These are phyloP conservation scores for Phortica variegata DNA, from an alignment of 1,140 invertebrate species.

Conservation along the genomic window DNA sequence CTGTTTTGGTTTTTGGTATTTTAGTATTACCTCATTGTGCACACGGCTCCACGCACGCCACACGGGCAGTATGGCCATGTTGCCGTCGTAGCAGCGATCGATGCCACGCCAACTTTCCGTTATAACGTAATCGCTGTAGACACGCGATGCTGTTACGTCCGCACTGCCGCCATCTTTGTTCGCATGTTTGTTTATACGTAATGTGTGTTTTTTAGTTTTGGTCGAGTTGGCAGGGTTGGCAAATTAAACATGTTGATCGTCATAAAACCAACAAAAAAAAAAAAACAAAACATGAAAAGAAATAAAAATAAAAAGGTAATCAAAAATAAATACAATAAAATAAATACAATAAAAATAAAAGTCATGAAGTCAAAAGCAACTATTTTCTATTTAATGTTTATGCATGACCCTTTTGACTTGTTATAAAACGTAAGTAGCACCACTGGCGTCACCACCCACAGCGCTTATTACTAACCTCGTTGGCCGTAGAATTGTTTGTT, in stretches of 20 bases:
- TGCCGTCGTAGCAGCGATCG: slow-evolving; percentile 53
- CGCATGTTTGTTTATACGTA: slow-evolving; percentile 1
- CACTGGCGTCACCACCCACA: neutral
- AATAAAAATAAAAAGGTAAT: slow-evolving; percentile 25
- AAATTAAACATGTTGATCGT: slow-evolving; percentile 6
- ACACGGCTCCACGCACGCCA: slow-evolving; percentile 55
- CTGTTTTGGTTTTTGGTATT: neutral
- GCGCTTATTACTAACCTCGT: slow-evolving; percentile 17
- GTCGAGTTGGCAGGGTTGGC: too few species aligned
- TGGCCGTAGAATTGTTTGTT: slow-evolving; percentile 20
- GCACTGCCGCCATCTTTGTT: slow-evolving; percentile 40
- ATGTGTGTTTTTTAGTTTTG: too few species aligned
- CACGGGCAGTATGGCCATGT: slow-evolving; percentile 55
- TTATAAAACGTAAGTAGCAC: neutral
- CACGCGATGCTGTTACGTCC: slow-evolving; percentile 44
- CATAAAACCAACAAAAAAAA: slow-evolving; percentile 29
- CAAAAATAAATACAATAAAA: slow-evolving; percentile 12
- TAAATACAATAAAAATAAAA: slow-evolving; percentile 2
- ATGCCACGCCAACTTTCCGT: slow-evolving; percentile 55
- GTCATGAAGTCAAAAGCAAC: slow-evolving; percentile 21
- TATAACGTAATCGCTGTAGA: slow-evolving; percentile 57
- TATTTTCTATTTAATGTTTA: slow-evolving; percentile 3
- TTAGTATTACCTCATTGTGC: slow-evolving; percentile 56
- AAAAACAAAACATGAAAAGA: slow-evolving; percentile 16
- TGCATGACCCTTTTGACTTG: slow-evolving; percentile 24